phyloP scores from a whole-genome alignment of 2,113 vertebrate genomes.

The Triplophysa dalaica region DNA sequence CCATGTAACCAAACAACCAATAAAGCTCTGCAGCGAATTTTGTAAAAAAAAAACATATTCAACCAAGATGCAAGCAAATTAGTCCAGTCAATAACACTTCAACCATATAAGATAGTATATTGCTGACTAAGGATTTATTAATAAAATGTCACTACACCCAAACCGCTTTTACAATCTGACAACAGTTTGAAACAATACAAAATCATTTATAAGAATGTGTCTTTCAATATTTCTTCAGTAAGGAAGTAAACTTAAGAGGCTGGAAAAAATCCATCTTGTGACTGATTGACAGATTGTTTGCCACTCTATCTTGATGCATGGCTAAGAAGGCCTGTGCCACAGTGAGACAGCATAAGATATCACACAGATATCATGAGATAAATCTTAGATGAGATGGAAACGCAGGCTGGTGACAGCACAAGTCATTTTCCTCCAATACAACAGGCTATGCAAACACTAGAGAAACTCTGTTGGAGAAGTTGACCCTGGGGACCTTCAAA shows the following conservation, averaged over 20 bases:
- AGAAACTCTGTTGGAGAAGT: background rate
- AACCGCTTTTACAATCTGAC: no score
- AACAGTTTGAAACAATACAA: background rate
- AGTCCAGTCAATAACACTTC: background rate
- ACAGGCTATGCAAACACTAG: background rate
- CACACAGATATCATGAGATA: background rate
- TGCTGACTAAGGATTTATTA: no score
- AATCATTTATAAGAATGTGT: background rate
- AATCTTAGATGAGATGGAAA: conserved; percentile 4
- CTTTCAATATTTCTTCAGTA: background rate
- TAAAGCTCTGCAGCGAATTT: conserved; percentile 33
- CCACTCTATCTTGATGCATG: background rate
- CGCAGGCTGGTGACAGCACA: conserved; percentile 16
- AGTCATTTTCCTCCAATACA: background rate
- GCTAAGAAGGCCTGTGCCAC: conserved; percentile 6
- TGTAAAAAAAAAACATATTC: conserved; percentile 35
- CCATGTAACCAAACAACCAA: conserved; percentile 48
- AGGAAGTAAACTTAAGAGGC: background rate
- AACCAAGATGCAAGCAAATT: conserved; percentile 19
- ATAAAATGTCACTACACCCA: no score
- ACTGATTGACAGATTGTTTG: conserved; percentile 25
- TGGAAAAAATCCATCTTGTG: background rate
- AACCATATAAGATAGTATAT: background rate
- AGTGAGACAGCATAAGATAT: conserved; percentile 9
- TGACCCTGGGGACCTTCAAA: background rate